Base-by-base conservation (phyloP, 2,797 vertebrate genomes). In the Myripristis murdjan region DNA sequence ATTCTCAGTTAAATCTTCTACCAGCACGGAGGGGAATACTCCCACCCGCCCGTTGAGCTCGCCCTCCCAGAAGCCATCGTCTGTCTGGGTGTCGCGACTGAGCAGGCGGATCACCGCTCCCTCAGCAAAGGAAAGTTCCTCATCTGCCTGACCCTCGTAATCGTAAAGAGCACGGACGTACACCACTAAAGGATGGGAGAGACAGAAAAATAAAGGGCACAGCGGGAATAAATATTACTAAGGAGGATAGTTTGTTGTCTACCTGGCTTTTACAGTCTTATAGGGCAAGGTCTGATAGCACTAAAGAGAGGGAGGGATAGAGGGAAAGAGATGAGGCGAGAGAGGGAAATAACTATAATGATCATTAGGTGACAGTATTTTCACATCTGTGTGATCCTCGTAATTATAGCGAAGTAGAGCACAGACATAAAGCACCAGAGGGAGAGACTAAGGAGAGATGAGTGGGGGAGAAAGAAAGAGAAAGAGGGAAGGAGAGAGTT, bases 41-140 rank as follows among this genome's bases (percentile, higher is more conserved):
- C 98, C 98, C 4, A 98, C 75, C 0, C 94, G 93, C 0, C 97
- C 96, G 0, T 93, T 97, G 84, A 99, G 97, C 81, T 99, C 98
- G 1, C 98, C 98, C 87, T 99, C 97, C 98, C 98, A 99, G 91
- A 99, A 99, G n/a, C 98, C 98, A 9, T 99, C 98, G 0, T 99
- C 98, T 0, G 97, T 97, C 86, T 98, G 98, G 67, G 97, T 98
- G 81, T 99, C 96, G 56, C 98, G 97, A 93, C 95, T 98, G 82
- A 99, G 77, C 83, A 99, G 97, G 33, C 97, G 97, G 80, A 99
- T 98, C 84, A 99, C 95, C 0, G 98, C 97, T 64, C 98, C 98
- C 86, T 99, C 98, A 0, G 95, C 94, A 83, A 99, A 99, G 37
- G 98, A 96, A 28, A 99, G 93, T 82, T 99, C 98, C 0, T 99